Conservation (phyloP, 2,797 vertebrate genomes). For the Melanotaenia nigrans region DNA sequence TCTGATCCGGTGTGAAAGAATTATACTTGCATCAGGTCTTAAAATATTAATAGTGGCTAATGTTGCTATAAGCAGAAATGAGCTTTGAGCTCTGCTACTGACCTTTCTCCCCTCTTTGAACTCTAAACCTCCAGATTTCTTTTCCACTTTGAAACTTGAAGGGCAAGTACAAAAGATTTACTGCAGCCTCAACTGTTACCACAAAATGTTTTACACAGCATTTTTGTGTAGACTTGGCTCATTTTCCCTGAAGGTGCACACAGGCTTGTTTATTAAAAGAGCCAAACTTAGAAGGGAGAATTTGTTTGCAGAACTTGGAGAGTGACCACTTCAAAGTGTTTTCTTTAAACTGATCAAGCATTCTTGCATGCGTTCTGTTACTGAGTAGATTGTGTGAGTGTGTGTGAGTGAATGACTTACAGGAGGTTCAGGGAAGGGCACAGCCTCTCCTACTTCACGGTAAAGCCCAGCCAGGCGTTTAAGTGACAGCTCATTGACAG, state of each 20-base stretch:
- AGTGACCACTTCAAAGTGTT: not conserved
- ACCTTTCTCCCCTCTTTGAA: not conserved
- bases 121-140: not conserved
- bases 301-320: not conserved
- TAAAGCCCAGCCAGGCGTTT: slow-evolving; percentile 90
- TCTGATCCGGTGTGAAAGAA: not conserved
- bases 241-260: not conserved
- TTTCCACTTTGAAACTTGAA: not conserved
- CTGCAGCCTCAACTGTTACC: not conserved
- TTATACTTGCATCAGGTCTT: not conserved
- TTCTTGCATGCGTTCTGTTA: not conserved
- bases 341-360: not conserved
- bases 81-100: too few species aligned
- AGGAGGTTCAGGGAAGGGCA: slow-evolving; percentile 91
- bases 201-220: not conserved
- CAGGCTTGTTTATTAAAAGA: not conserved
- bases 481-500: slow-evolving; percentile 83
- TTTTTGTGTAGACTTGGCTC: not conserved
- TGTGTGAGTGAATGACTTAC: slow-evolving; percentile 81
- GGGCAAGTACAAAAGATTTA: not conserved
- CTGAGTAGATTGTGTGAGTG: not conserved
- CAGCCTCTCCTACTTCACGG: slow-evolving; percentile 80
- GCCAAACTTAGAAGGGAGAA: not conserved
- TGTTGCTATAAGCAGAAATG: not conserved
- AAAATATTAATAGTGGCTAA: not conserved